Evolutionary conservation across 1,140 invertebrate species (phyloP), one percentile per base, ranked within the genome.

Genomic region (Lepidotrigona ventralis): DNA sequence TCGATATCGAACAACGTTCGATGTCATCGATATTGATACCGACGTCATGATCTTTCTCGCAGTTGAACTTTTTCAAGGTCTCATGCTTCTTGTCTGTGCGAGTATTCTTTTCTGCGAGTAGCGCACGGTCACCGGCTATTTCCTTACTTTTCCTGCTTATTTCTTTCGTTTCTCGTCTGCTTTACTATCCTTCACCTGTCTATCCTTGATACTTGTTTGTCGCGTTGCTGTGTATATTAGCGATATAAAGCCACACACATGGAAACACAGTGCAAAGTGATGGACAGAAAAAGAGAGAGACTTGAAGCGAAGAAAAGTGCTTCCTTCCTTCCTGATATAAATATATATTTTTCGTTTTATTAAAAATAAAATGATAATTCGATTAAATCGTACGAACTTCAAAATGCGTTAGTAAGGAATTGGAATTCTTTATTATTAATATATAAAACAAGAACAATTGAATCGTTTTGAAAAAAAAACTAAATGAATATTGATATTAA

Each of bases 261-360:
- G 19, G 21, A 75, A 74, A 39, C 15, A 46, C 6, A 8, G 73
- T 82, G 80, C 80, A 77, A 75, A 54, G 33, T 51, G 73, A 51
- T 14, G 68, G 26, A 56, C 29, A 68, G 23, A 51, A 21, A 19
- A 39, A 58, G n/a, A 33, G 33, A 63, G 1, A 17, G 39, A 46
- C 39, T 46, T 53, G 3, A 80, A 70, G 66, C 53, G 23, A 71
- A 39, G 15, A 46, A 56, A 39, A 5, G 29, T 54, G 53, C 51
- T 54, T 66, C 26, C 56, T 33, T 56, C 19, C n/a, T 71, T 80
- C 33, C 39, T 15, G 14, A 5, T 39, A 39, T 39, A 39, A 6
- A 39, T 39, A 39, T 39, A 39, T 39, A 39, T 39, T 6, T 39
- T 39, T 39, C 0, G 39, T 39, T 39, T 39, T 3, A 39, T 39